phyloP scores from a whole-genome alignment of 1,140 invertebrate genomes.

The Drosophila sturtevanti region DNA sequence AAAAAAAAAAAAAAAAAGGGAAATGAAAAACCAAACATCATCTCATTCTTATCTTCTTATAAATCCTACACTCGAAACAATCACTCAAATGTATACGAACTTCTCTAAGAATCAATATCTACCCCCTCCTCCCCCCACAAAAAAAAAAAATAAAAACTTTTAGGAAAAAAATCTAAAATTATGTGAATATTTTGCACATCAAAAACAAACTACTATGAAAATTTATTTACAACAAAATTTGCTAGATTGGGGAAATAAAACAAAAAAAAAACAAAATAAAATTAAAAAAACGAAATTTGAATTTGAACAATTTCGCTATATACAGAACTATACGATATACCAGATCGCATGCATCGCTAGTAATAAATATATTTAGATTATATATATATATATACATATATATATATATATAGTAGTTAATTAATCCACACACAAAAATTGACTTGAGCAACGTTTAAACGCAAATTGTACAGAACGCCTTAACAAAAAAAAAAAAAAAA shows the following conservation, averaged over 20 bases:
- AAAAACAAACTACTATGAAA: slow-evolving; percentile 47
- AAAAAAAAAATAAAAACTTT: slow-evolving; percentile 15
- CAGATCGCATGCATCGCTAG: slow-evolving; percentile 67
- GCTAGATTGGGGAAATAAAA: slow-evolving; percentile 21
- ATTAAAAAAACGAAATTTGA: slow-evolving; percentile 25
- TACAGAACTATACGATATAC: slow-evolving; percentile 67
- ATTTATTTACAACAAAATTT: slow-evolving; percentile 73
- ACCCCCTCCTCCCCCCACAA: slow-evolving; percentile 14
- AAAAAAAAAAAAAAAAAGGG: not conserved
- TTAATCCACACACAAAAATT: slow-evolving; percentile 67
- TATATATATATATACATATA: slow-evolving; percentile 18
- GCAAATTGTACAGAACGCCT: slow-evolving; percentile 80
- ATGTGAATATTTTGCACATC: slow-evolving; percentile 70
- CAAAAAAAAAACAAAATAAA: slow-evolving; percentile 28
- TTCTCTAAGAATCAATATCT: slow-evolving; percentile 66
- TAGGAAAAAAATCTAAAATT: slow-evolving; percentile 28
- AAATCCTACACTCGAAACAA: slow-evolving; percentile 70
- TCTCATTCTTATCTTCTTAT: slow-evolving; percentile 32
- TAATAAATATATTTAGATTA: slow-evolving; percentile 49
- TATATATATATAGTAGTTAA: slow-evolving; percentile 59
- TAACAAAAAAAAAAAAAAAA: slow-evolving; percentile 52
- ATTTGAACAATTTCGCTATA: slow-evolving; percentile 63
- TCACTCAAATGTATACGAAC: slow-evolving; percentile 81
- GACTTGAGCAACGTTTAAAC: slow-evolving; percentile 74
- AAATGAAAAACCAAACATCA: slow-evolving; percentile 11